Evolutionary conservation across 1,140 invertebrate genomes (phyloP).

Genomic region (Halesus radiatus): DNA sequence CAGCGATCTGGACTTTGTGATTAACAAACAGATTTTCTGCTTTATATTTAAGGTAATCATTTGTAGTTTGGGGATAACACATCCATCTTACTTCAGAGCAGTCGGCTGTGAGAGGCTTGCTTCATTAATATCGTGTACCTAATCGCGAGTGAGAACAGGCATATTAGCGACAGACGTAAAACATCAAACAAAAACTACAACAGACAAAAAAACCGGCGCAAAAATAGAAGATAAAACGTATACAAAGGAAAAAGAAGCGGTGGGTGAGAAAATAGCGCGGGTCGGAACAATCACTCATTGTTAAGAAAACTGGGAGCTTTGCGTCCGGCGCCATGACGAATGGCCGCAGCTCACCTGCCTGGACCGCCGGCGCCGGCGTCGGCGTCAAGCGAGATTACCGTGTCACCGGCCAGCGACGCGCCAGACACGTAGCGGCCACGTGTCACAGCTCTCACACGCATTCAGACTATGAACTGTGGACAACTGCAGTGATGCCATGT

Average conservation of each 20-base stretch:
- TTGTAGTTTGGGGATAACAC: no score
- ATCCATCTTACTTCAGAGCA: no score
- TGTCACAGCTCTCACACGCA: neutral
- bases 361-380: neutral
- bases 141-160: neutral
- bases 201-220: constrained; percentile 6
- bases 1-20: no score
- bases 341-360: constrained; percentile 10
- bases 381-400: constrained; percentile 7
- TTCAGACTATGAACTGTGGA: no score
- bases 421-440: neutral
- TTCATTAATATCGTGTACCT: no score
- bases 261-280: constrained; percentile 6
- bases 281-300: constrained; percentile 38
- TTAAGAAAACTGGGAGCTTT: constrained; percentile 37
- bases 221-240: neutral
- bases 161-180: neutral
- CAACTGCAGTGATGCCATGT: no score
- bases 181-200: constrained; percentile 26
- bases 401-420: neutral
- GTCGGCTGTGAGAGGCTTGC: no score
- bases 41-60: no score
- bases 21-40: no score
- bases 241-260: constrained; percentile 1
- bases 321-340: constrained; percentile 32